These are phyloP conservation scores for Misgurnus mizolepis DNA, from an alignment of 2,113 vertebrate genomes.

Conservation along the genomic window DNA sequence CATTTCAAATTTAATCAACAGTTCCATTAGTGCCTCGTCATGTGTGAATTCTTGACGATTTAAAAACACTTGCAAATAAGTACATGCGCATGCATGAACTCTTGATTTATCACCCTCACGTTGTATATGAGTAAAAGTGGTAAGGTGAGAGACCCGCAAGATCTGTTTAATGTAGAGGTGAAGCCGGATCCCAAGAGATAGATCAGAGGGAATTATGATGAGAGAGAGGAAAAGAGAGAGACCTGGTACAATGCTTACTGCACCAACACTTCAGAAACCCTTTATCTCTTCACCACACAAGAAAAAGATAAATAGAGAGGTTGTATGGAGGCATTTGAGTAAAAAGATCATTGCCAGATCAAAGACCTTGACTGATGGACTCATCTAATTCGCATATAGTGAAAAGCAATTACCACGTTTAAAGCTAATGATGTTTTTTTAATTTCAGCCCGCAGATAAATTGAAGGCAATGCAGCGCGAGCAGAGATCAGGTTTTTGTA, in stretches of 20 bases:
- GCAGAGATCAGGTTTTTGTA: not conserved
- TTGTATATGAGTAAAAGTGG: not conserved
- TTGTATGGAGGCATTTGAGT: not conserved
- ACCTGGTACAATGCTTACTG: slow-evolving; percentile 2
- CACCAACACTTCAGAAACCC: not conserved
- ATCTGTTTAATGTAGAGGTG: slow-evolving; percentile 22
- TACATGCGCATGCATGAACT: not conserved
- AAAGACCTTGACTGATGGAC: slow-evolving; percentile 28
- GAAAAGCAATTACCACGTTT: not conserved
- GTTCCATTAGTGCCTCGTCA: slow-evolving; percentile 10
- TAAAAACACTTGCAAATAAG: not conserved
- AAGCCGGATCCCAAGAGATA: slow-evolving; percentile 14
- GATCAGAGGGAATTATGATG: slow-evolving; percentile 30
- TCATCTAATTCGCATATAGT: not conserved
- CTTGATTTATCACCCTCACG: not conserved
- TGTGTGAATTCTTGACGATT: not conserved
- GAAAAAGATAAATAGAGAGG: slow-evolving; percentile 2
- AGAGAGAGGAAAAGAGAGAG: not conserved
- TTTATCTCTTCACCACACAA: not conserved
- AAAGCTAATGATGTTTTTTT: not conserved
- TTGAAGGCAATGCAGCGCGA: not conserved
- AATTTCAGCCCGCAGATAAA: not conserved
- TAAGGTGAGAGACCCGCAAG: not conserved
- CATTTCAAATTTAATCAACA: slow-evolving; percentile 28
- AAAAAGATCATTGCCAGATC: slow-evolving; percentile 10